Percentiles rank a stretch among this genome's conserved stretches.
These are phyloP conservation scores for Dipodomys ordii DNA, from an alignment of 2,113 vertebrate species.

Conservation along the genomic window DNA sequence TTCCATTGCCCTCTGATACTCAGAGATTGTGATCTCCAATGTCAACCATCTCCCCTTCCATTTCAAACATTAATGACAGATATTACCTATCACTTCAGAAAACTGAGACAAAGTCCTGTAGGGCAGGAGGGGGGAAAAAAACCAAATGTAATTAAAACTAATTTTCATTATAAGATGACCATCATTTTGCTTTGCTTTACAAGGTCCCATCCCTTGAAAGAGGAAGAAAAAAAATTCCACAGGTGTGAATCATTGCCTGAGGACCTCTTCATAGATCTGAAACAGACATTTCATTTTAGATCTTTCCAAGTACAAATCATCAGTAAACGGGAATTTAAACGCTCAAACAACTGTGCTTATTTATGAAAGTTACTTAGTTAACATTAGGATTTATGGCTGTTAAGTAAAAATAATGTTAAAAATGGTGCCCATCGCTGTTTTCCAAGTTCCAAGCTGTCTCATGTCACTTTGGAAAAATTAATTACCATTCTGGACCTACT, in stretches of 20 bases:
- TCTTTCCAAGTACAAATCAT: not conserved
- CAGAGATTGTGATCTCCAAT: not conserved
- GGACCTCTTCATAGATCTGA: not conserved
- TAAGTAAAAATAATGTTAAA: not conserved
- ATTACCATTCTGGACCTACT: not conserved
- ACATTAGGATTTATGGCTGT: not conserved
- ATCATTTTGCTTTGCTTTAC: constrained; percentile 38
- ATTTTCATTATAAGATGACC: not conserved
- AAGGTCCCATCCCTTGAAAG: not conserved
- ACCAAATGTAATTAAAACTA: constrained; percentile 20
- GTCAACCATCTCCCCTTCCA: not conserved
- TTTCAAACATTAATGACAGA: not conserved
- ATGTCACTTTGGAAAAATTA: constrained; percentile 1
- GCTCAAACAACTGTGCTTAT: not conserved
- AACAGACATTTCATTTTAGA: not conserved
- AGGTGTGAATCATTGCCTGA: not conserved
- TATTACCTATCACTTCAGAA: not conserved
- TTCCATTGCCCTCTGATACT: not conserved
- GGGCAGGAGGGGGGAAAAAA: not conserved
- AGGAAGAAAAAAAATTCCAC: not conserved
- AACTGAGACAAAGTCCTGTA: not conserved
- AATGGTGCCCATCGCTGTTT: not conserved
- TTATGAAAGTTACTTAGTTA: not conserved
- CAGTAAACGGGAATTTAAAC: not conserved
- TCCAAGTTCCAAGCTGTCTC: not conserved